Base-by-base conservation (phyloP, 2,888 invertebrate species). In the Idaea aversata region DNA sequence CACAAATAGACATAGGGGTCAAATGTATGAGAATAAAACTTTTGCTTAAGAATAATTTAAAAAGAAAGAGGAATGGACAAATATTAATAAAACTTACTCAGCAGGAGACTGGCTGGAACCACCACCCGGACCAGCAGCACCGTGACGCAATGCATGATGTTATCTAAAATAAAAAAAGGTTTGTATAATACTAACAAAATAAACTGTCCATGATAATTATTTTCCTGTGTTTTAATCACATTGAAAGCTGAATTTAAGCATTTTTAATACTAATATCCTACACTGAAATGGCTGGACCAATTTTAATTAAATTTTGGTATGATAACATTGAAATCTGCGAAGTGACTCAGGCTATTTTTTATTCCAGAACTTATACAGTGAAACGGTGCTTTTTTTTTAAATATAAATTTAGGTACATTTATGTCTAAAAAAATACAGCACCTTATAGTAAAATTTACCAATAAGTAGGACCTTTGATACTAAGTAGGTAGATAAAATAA, bases 91-190 rank as follows among this genome's bases (percentile, higher is more conserved):
- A 70, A 89, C 91, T 91, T 80, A 93, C 92, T 87, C 6, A 91
- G 72, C 47, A 93, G 77, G 15, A 91, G 81, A 65, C 84, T 85
- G 10, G 82, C 80, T 70, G 92, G 92, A 64, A 92, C 78, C 67
- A 91, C 78, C 64, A 90, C 58, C 62, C 91, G 83, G 77, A 90
- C 85, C 73, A 92, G 76, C 71, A 88, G 69, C 70, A 88, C 66
- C 47, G 84, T 72, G 64, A 87, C 68, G 66, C 83, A 86, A 74
- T 86, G 70, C 90, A 90, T 89, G 74, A 70, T 87, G 81, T 67
- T 76, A 67, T 71, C 90, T 88, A 84, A 34, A 81, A 83, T 76
- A 57, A 75, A 75, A 68, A 58, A 58, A 15, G 15, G 5, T 3
- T 47, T 15, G 0, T n/a, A 15, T 15, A 58, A 16, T 15, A 47